Percentiles rank a stretch among this genome's conserved stretches.
These are phyloP conservation scores for Lateolabrax maculatus DNA, from an alignment of 2,797 vertebrate genomes.

Conservation along the genomic window DNA sequence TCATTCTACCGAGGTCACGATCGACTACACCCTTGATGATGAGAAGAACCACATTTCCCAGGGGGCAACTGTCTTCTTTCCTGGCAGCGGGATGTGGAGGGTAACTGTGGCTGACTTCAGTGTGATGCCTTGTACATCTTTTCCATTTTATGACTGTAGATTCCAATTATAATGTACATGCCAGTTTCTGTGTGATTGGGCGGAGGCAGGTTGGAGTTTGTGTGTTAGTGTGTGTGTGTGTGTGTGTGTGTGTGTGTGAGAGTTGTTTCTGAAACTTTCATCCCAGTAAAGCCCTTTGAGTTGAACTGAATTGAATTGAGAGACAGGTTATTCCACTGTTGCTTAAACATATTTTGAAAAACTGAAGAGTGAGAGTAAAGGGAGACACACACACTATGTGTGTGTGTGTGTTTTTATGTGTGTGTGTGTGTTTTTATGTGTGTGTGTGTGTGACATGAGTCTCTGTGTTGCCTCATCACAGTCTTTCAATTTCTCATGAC, in stretches of 20 bases:
- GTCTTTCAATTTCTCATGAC: conserved; percentile 24
- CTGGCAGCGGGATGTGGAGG: conserved; percentile 34
- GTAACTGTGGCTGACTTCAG: conserved; percentile 35
- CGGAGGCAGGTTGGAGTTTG: not conserved
- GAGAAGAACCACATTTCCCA: conserved; percentile 55
- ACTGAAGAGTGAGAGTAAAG: not conserved
- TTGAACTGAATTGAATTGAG: too few species aligned
- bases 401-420: not conserved
- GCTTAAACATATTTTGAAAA: conserved; percentile 7
- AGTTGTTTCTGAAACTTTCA: too few species aligned
- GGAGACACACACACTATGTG: not conserved
- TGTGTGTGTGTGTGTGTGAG: not conserved
- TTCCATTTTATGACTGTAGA: conserved; percentile 34
- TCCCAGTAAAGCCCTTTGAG: too few species aligned
- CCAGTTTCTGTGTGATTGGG: conserved; percentile 11
- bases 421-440: not conserved
- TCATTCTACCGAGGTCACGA: conserved; percentile 64
- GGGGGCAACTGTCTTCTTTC: conserved; percentile 41
- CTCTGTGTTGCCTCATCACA: conserved; percentile 5
- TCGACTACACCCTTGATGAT: conserved; percentile 45
- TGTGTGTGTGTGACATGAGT: conserved; percentile 3
- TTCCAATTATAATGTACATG: conserved; percentile 35
- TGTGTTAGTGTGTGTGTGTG: conserved; percentile 3
- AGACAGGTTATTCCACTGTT: not conserved
- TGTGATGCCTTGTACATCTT: conserved; percentile 13